A percentile compares a stretch with the other conserved stretches of the same genome.
Evolutionary conservation across 2,113 vertebrate species (phyloP).

Genomic region (Hypanus sabinus): DNA sequence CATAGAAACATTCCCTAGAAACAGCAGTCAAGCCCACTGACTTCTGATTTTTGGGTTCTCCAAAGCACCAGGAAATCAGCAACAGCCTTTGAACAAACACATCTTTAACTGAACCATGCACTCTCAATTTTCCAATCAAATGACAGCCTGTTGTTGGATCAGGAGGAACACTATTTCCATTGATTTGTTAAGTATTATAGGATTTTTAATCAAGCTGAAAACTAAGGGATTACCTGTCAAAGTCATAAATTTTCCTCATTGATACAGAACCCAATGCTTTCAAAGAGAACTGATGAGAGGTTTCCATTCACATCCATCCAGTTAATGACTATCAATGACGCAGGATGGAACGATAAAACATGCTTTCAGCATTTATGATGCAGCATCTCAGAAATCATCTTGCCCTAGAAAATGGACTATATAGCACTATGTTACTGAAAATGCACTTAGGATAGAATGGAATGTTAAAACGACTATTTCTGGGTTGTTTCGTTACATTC

Average conservation of each 20-base stretch:
- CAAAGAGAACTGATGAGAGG: background rate
- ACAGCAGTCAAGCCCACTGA: too few species aligned
- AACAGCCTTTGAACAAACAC: background rate
- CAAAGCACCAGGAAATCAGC: background rate
- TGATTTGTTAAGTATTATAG: background rate
- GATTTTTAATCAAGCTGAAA: background rate
- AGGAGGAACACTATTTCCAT: background rate
- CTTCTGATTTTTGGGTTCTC: too few species aligned
- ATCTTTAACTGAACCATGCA: background rate
- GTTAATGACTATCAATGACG: background rate
- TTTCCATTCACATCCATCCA: background rate
- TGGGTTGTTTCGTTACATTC: too few species aligned
- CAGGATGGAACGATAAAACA: background rate
- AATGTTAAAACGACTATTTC: too few species aligned
- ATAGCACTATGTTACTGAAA: too few species aligned
- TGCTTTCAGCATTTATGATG: background rate
- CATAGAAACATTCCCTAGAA: too few species aligned
- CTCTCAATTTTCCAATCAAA: background rate
- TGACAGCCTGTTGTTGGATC: background rate
- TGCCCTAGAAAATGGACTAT: too few species aligned
- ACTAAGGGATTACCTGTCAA: background rate
- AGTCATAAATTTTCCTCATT: background rate
- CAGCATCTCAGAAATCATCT: background rate
- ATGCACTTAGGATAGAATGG: too few species aligned
- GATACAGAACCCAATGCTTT: background rate